phyloP scores from a whole-genome alignment of 2,888 invertebrate genomes.

The Rambutsinella grinnellia region DNA sequence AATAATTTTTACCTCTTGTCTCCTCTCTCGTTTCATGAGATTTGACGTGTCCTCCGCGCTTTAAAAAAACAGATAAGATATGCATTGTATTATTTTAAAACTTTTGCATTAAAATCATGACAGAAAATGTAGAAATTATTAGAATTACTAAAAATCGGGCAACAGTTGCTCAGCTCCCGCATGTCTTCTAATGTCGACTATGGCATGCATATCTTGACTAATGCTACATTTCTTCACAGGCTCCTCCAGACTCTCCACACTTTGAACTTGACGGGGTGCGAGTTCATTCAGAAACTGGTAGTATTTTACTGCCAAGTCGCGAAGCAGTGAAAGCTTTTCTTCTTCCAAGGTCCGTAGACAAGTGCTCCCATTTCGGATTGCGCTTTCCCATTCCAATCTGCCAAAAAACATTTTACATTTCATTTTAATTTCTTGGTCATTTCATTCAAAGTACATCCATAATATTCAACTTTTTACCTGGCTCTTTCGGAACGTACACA shows the following conservation, averaged over 20 bases:
- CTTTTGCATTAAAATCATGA: too few relatives aligned
- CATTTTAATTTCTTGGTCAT: background rate
- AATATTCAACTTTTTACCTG: constrained; percentile 72
- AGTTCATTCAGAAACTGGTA: constrained; percentile 76
- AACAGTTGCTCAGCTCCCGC: constrained; percentile 86
- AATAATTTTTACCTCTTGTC: constrained; percentile 79
- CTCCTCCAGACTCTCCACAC: constrained; percentile 77
- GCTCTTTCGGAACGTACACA: constrained; percentile 92
- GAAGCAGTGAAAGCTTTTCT: constrained; percentile 86
- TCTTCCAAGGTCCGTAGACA: constrained; percentile 91
- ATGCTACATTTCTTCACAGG: constrained; percentile 76
- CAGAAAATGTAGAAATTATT: too few relatives aligned
- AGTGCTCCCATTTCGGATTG: constrained; percentile 86
- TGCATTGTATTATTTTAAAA: too few relatives aligned
- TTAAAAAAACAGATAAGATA: too few relatives aligned
- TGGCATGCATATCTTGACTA: constrained; percentile 76
- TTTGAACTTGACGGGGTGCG: constrained; percentile 80
- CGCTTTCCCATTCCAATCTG: constrained; percentile 93
- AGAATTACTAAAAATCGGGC: constrained; percentile 96
- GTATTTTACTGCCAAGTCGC: constrained; percentile 76
- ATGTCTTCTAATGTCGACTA: constrained; percentile 77
- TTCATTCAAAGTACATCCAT: background rate
- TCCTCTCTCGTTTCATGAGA: constrained; percentile 91
- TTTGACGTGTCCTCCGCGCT: constrained; percentile 93
- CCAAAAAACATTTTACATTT: constrained; percentile 36